Evolutionary conservation across 2,888 invertebrate species (phyloP).

Genomic region (Nebria salina): DNA sequence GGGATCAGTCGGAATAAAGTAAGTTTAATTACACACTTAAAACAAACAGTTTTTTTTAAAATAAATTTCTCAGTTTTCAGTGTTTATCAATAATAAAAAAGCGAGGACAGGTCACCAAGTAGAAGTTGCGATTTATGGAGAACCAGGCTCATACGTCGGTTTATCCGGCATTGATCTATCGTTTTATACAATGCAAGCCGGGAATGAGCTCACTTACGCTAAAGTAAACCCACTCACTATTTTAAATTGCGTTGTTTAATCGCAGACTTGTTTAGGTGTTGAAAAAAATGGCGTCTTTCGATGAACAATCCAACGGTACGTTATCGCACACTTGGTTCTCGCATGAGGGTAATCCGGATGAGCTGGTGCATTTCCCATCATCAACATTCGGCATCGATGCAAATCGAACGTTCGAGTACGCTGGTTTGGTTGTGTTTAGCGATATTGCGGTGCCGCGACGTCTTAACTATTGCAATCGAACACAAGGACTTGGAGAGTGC

Average conservation of each 20-base stretch:
- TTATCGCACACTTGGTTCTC: conserved; percentile 85
- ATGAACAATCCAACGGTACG: conserved; percentile 86
- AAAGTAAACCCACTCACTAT: conserved; percentile 65
- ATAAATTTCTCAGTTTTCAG: conserved; percentile 71
- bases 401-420: conserved; percentile 91
- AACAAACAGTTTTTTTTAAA: neutral
- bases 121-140: conserved; percentile 92
- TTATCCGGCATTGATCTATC: conserved; percentile 90
- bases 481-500: conserved; percentile 81
- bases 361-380: conserved; percentile 86
- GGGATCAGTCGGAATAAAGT: conserved; percentile 93
- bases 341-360: conserved; percentile 85
- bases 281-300: conserved; percentile 87
- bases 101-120: conserved; percentile 92
- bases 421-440: conserved; percentile 89
- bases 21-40: conserved; percentile 51
- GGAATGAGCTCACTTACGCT: conserved; percentile 88
- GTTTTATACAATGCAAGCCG: conserved; percentile 92
- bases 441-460: conserved; percentile 83
- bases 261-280: conserved; percentile 68
- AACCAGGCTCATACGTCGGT: conserved; percentile 94
- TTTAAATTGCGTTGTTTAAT: neutral
- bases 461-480: conserved; percentile 74
- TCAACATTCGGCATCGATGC: conserved; percentile 93
- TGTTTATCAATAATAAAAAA: conserved; percentile 90